phyloP scores from a whole-genome alignment of 2,888 invertebrate species.

The Ctena decussata region DNA sequence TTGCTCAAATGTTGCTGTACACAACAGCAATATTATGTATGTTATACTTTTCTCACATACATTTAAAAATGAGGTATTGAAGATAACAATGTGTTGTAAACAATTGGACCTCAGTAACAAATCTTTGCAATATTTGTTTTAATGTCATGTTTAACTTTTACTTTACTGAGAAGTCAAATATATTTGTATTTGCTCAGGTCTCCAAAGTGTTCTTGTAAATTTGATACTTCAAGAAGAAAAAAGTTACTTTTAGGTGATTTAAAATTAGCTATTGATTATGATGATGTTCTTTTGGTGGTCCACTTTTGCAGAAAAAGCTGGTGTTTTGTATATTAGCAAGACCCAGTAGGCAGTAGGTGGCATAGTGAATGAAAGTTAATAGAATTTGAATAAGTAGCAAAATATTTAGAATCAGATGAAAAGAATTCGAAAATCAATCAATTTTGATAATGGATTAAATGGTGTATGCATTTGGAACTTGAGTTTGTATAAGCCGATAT shows the following conservation, averaged over 20 bases:
- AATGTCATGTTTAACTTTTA: not conserved
- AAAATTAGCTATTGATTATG: too few species aligned
- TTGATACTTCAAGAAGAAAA: not conserved
- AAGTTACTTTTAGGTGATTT: not conserved
- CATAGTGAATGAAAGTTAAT: not conserved
- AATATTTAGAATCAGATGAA: not conserved
- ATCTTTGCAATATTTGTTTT: not conserved
- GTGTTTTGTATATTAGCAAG: not conserved
- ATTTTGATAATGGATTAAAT: constrained; percentile 6
- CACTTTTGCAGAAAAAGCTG: not conserved
- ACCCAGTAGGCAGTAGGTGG: not conserved
- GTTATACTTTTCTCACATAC: not conserved
- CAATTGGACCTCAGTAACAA: not conserved
- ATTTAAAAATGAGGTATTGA: not conserved
- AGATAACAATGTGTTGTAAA: not conserved
- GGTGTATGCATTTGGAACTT: constrained; percentile 1
- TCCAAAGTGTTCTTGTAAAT: not conserved
- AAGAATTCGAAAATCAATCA: not conserved
- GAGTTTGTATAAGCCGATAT: not conserved
- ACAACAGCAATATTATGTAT: too few species aligned
- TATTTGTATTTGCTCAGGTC: not conserved
- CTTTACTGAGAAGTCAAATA: not conserved
- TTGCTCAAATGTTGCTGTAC: too few species aligned
- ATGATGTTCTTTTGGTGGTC: too few species aligned
- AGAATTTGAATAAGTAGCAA: constrained; percentile 8